Conservation (phyloP, 2,113 vertebrate species). For the Xiphophorus maculatus region DNA sequence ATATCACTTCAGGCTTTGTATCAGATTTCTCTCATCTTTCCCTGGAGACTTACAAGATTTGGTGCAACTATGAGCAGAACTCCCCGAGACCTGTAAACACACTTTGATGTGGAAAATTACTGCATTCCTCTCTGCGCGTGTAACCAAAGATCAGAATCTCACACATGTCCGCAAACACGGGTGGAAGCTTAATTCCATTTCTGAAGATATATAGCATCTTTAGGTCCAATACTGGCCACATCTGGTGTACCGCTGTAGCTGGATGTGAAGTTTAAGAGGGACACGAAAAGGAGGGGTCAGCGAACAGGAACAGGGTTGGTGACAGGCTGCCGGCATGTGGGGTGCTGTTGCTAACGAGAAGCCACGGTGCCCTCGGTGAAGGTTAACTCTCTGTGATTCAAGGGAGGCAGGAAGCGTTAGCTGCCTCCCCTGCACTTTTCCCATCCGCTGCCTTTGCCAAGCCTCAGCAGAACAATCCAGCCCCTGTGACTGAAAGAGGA, state of each 20-base stretch:
- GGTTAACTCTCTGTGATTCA: slow-evolving; percentile 75
- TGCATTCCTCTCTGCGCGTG: neutral
- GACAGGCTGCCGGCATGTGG: slow-evolving; percentile 65
- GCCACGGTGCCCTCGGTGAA: slow-evolving; percentile 71
- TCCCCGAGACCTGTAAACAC: slow-evolving; percentile 2
- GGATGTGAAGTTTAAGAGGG: slow-evolving; percentile 29
- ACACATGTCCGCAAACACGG: neutral
- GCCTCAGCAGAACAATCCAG: slow-evolving; percentile 71
- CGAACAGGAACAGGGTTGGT: slow-evolving; percentile 58
- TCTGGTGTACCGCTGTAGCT: slow-evolving; percentile 24
- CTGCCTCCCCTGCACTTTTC: slow-evolving; percentile 75
- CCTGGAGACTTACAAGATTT: neutral
- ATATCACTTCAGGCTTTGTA: neutral
- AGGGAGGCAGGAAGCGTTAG: slow-evolving; percentile 75
- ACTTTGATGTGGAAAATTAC: slow-evolving; percentile 9
- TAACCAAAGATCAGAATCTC: slow-evolving; percentile 7
- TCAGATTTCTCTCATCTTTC: neutral
- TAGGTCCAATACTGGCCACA: slow-evolving; percentile 11
- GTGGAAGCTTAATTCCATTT: slow-evolving; percentile 9
- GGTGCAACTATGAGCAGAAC: neutral
- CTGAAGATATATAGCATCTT: neutral
- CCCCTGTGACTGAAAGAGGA: slow-evolving; percentile 65
- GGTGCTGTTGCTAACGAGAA: slow-evolving; percentile 67
- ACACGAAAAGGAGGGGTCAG: slow-evolving; percentile 57
- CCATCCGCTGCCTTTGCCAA: slow-evolving; percentile 74